phyloP scores from a whole-genome alignment of 1,140 invertebrate genomes.

The Halictus rubicundus region DNA sequence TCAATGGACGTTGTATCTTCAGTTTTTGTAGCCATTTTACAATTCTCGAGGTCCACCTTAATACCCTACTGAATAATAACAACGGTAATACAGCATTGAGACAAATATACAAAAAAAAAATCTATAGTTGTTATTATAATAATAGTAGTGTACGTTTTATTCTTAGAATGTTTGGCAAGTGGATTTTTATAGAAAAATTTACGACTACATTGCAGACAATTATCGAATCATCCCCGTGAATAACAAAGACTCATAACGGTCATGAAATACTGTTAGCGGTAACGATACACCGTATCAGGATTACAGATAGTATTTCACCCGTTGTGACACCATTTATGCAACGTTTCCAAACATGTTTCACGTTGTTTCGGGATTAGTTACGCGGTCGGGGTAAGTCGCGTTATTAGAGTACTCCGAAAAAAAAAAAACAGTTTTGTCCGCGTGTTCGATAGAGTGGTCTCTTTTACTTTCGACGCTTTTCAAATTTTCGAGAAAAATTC shows the following conservation, averaged over 20 bases:
- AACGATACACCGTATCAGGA: constrained; percentile 11
- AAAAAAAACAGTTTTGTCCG: constrained; percentile 7
- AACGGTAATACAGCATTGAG: neutral
- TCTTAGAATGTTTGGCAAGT: too few species aligned
- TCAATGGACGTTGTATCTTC: constrained; percentile 74
- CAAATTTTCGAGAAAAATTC: too few species aligned
- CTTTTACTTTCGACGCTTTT: too few species aligned
- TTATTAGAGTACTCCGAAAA: constrained; percentile 13
- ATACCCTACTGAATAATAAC: constrained; percentile 54
- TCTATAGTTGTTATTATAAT: too few species aligned
- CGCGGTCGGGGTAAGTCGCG: constrained; percentile 2
- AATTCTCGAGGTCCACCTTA: constrained; percentile 50
- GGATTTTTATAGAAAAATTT: too few species aligned
- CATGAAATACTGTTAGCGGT: neutral
- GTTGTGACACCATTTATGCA: constrained; percentile 14
- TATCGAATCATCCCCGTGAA: neutral
- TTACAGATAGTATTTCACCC: constrained; percentile 21
- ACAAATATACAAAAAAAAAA: too few species aligned
- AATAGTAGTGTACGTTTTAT: too few species aligned
- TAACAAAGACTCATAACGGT: neutral
- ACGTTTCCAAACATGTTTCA: constrained; percentile 6
- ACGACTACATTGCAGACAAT: too few species aligned
- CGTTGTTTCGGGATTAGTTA: constrained; percentile 5
- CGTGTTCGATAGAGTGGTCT: too few species aligned
- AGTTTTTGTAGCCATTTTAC: constrained; percentile 74